A percentile compares a stretch with the other conserved stretches of the same genome.
Conservation (phyloP, 2,797 vertebrate genomes). For the Pseudotriccus pelzelni region DNA sequence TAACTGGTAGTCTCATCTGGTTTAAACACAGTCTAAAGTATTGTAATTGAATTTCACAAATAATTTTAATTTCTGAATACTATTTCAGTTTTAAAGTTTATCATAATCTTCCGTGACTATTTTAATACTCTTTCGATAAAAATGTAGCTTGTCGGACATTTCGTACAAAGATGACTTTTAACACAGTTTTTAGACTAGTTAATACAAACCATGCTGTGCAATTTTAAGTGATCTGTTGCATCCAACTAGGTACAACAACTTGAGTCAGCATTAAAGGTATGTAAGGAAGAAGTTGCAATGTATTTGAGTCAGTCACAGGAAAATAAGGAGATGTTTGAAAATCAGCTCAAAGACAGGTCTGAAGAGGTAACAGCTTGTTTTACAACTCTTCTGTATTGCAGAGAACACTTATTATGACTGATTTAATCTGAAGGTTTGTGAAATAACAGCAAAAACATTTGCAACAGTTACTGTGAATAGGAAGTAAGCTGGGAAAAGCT, state of each 20-base stretch:
- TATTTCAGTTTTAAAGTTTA: not conserved
- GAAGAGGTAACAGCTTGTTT: conserved; percentile 80
- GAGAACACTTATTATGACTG: not conserved
- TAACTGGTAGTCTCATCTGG: not conserved
- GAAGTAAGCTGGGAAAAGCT: not conserved
- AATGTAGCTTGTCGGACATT: not conserved
- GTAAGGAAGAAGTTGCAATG: conserved; percentile 83
- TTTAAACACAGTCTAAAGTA: not conserved
- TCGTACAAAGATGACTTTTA: not conserved
- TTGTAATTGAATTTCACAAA: not conserved
- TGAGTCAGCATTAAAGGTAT: conserved; percentile 81
- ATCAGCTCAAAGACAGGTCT: conserved; percentile 80
- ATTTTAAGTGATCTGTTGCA: not conserved
- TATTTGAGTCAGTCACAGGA: conserved; percentile 83
- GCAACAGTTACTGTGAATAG: not conserved
- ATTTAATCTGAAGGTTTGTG: not conserved
- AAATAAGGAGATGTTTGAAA: conserved; percentile 80
- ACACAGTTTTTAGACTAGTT: not conserved
- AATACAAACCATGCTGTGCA: not conserved
- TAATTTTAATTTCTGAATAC: not conserved
- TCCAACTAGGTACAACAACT: conserved; percentile 81
- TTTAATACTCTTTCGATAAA: not conserved
- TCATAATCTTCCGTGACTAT: not conserved
- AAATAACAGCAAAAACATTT: not conserved
- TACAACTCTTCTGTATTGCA: not conserved